phyloP scores from a whole-genome alignment of 2,888 invertebrate genomes.

The Drosophila nr. perissopoda region DNA sequence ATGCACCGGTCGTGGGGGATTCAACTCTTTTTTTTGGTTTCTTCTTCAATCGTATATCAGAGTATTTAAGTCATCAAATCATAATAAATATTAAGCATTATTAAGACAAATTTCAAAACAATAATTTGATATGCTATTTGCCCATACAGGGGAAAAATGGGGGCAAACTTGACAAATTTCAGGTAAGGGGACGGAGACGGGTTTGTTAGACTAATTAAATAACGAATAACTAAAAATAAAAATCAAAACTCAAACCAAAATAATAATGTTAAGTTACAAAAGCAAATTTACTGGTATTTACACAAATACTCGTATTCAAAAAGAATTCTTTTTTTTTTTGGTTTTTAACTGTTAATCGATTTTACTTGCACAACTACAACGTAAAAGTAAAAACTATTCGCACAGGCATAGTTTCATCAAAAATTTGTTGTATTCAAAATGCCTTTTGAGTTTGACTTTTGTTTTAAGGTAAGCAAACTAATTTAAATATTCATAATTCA shows the following conservation, averaged over 20 bases:
- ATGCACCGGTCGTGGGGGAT: constrained; percentile 36
- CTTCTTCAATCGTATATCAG: neutral
- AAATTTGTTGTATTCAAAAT: constrained; percentile 30
- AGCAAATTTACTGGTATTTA: constrained; percentile 47
- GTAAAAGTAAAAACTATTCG: constrained; percentile 53
- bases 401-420: constrained; percentile 51
- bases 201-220: constrained; percentile 1
- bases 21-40: constrained; percentile 4
- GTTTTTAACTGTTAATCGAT: constrained; percentile 40
- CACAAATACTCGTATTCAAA: constrained; percentile 34
- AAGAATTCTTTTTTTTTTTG: neutral
- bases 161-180: constrained; percentile 11
- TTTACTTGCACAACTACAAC: constrained; percentile 74
- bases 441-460: constrained; percentile 30
- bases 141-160: constrained; percentile 10
- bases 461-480: constrained; percentile 37
- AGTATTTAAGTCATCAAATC: neutral
- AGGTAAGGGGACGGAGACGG: constrained; percentile 40
- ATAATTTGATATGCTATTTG: constrained; percentile 5
- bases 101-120: constrained; percentile 10
- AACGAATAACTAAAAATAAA: constrained; percentile 10
- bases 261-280: constrained; percentile 9
- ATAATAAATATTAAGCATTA: neutral
- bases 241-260: constrained; percentile 10
- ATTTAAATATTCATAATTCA: constrained; percentile 33